These are phyloP conservation scores for Phycodurus eques DNA, from an alignment of 2,113 vertebrate genomes.

Conservation along the genomic window DNA sequence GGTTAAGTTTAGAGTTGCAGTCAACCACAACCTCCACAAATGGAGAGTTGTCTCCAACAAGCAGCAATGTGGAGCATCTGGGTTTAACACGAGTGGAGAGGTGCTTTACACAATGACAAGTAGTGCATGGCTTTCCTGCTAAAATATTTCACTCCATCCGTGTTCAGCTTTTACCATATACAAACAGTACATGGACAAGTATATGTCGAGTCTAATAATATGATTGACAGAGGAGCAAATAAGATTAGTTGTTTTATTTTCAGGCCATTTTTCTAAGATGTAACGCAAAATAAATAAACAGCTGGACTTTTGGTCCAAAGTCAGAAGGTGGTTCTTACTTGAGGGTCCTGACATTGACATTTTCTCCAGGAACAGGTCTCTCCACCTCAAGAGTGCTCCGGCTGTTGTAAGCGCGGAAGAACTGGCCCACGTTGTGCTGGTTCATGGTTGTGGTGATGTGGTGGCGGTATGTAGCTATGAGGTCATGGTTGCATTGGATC, in stretches of 20 bases:
- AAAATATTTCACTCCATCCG: neutral
- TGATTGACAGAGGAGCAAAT: neutral
- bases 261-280: neutral
- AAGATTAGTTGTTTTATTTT: neutral
- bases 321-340: slow-evolving; percentile 62
- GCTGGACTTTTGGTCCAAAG: neutral
- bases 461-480: slow-evolving; percentile 88
- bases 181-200: neutral
- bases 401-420: slow-evolving; percentile 88
- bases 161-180: neutral
- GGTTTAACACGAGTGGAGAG: neutral
- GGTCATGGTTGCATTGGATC: slow-evolving; percentile 84
- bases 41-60: slow-evolving; percentile 85
- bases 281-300: neutral
- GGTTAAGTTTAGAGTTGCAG: slow-evolving; percentile 77
- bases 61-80: slow-evolving; percentile 81
- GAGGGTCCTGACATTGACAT: slow-evolving; percentile 75
- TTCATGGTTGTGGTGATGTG: slow-evolving; percentile 87
- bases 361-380: slow-evolving; percentile 79
- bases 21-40: slow-evolving; percentile 84
- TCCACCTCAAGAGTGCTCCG: slow-evolving; percentile 86
- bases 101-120: neutral
- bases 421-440: slow-evolving; percentile 86
- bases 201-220: neutral
- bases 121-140: neutral